A percentile compares a stretch with the other conserved stretches of the same genome.
Evolutionary conservation across 2,888 invertebrate genomes (phyloP).

Genomic region (Resseliella maxima): DNA sequence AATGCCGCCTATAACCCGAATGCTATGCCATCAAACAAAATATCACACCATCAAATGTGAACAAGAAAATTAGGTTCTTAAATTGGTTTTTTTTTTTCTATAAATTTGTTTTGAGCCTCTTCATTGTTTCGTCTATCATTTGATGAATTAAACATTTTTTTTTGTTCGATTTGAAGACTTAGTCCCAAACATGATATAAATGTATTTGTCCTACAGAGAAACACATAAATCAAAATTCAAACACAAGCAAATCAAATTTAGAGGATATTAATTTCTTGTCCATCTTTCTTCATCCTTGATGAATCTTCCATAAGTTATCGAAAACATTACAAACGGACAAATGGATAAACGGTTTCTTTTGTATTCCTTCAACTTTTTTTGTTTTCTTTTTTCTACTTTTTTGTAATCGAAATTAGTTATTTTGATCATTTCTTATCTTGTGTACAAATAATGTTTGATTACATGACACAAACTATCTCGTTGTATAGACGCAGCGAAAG

Average conservation of each 20-base stretch:
- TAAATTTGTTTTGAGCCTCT: background rate
- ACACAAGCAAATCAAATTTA: conserved; percentile 36
- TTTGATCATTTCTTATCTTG: conserved; percentile 31
- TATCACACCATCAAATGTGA: conserved; percentile 40
- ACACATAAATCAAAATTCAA: conserved; percentile 19
- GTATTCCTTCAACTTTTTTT: background rate
- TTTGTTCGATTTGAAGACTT: background rate
- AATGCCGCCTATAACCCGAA: background rate
- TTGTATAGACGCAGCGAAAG: background rate
- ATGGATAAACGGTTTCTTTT: conserved; percentile 31
- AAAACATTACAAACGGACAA: background rate
- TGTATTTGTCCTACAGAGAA: conserved; percentile 48
- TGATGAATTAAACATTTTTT: conserved; percentile 1
- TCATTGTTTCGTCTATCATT: conserved; percentile 15
- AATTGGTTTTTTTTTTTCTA: conserved; percentile 15
- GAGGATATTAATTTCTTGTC: conserved; percentile 42
- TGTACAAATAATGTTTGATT: conserved; percentile 33
- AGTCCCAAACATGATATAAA: background rate
- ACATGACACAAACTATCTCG: background rate
- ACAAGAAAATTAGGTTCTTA: conserved; percentile 42
- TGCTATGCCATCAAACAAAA: background rate
- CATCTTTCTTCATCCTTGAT: background rate
- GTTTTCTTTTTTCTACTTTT: background rate
- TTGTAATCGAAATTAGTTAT: conserved; percentile 10
- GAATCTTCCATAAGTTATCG: background rate